phyloP scores from a whole-genome alignment of 1,140 invertebrate genomes.

The Dinothrombium tinctorium region DNA sequence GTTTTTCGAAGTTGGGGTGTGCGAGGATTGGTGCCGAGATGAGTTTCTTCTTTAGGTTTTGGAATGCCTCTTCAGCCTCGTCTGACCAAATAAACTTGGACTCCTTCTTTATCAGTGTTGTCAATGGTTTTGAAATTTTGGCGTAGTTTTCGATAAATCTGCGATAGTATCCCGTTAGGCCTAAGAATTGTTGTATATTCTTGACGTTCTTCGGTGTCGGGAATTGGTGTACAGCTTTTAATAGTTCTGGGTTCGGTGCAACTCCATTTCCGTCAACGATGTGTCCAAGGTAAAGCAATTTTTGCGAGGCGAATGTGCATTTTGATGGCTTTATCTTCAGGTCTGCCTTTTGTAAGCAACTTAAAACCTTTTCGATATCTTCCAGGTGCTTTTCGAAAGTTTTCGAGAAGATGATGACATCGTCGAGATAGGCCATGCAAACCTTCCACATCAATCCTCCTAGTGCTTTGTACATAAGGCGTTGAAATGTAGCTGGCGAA shows the following conservation, averaged over 20 bases:
- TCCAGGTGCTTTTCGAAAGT: constrained; percentile 13
- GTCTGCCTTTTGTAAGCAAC: constrained; percentile 3
- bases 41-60: neutral
- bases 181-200: constrained; percentile 11
- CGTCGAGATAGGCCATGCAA: constrained; percentile 19
- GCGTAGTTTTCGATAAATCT: constrained; percentile 18
- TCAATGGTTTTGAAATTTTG: constrained; percentile 17
- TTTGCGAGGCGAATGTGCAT: constrained; percentile 9
- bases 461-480: constrained; percentile 20
- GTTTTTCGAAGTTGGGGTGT: neutral
- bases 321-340: constrained; percentile 13
- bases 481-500: constrained; percentile 22
- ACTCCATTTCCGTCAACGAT: constrained; percentile 10
- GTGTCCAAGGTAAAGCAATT: constrained; percentile 11
- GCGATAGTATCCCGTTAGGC: constrained; percentile 11
- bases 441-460: constrained; percentile 13
- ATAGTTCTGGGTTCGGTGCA: constrained; percentile 5
- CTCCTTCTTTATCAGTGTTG: constrained; percentile 15
- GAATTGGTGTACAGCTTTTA: constrained; percentile 9
- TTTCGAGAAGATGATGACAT: constrained; percentile 13
- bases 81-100: constrained; percentile 7
- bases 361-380: constrained; percentile 5
- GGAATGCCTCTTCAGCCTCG: neutral
- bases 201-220: constrained; percentile 8
- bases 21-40: neutral